Evolutionary conservation across 2,888 invertebrate genomes (phyloP), one percentile per base, ranked within the genome.

Genomic region (Cryptosula pallasiana): DNA sequence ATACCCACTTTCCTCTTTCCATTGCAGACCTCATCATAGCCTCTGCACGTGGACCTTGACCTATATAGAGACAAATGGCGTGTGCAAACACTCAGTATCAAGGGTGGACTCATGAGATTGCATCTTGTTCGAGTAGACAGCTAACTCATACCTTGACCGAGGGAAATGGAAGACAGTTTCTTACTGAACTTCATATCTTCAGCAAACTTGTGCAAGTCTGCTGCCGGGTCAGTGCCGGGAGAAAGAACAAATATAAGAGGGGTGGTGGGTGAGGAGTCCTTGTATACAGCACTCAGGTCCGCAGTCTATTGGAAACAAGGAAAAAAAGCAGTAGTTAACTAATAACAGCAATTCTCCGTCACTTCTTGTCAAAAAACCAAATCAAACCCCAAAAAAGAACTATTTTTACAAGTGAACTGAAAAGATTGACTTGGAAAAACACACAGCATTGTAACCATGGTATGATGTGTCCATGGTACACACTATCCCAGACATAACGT

Each of bases 141-240:
- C n/a, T n/a, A n/a, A n/a, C n/a, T n/a, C n/a, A n/a, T n/a, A 0
- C 94, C 94, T 82, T 94, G 94, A 0, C 94, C 94, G 16, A 95
- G 86, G 0, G 94, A 94, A 75, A 94, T 93, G 75, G 92, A 91
- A 79, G 89, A 89, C 79, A 94, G 89, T 75, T 85, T 85, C 78
- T 86, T 85, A 13, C 84, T 78, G 75, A 86, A 85, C 75, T 84
- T 36, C 92, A 84, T 82, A 74, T 86, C 85, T 73, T 86, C 86
- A 29, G 86, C 85, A 79, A 86, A 86, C 77, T 85, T 85, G 78
- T 86, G 83, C 35, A 86, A 79, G 75, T 85, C 85, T 69, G 80
- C 81, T 1, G 86, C 86, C 0, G 86, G 86, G 76, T 86, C 86
- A 13, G 86, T 86, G 1, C 86, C 86, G 23, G 74, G 58, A 0